Evolutionary conservation across 2,113 vertebrate species (phyloP).

Genomic region (Australoheros scitulus): DNA sequence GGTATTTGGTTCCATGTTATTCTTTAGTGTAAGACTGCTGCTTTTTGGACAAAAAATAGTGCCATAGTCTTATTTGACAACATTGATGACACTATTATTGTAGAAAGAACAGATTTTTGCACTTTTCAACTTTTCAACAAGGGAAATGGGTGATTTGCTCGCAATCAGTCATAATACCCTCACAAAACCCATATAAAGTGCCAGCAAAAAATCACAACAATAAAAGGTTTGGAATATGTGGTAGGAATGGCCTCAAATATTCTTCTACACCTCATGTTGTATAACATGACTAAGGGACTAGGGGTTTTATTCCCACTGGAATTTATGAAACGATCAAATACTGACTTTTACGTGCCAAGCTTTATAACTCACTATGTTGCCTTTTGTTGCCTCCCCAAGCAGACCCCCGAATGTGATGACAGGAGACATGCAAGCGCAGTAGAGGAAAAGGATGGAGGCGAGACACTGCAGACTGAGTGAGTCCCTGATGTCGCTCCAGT

Average conservation of each 20-base stretch:
- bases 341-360: not conserved
- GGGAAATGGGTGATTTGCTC: not conserved
- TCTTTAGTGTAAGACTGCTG: not conserved
- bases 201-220: not conserved
- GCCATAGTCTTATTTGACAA: not conserved
- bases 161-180: not conserved
- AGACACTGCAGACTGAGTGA: constrained; percentile 92
- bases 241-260: not conserved
- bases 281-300: not conserved
- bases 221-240: not conserved
- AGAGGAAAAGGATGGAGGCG: constrained; percentile 96
- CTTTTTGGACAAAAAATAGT: not conserved
- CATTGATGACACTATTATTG: not conserved
- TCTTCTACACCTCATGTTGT: not conserved
- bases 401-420: constrained; percentile 97
- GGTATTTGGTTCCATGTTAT: not conserved
- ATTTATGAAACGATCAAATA: not conserved
- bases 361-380: constrained; percentile 89
- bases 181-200: not conserved
- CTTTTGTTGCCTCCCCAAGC: constrained; percentile 93
- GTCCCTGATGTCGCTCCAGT: constrained; percentile 92
- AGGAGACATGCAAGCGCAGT: constrained; percentile 99
- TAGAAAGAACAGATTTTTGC: not conserved
- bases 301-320: not conserved
- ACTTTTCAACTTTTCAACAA: not conserved